phyloP scores from a whole-genome alignment of 2,888 invertebrate genomes.

The Vanessa cardui region DNA sequence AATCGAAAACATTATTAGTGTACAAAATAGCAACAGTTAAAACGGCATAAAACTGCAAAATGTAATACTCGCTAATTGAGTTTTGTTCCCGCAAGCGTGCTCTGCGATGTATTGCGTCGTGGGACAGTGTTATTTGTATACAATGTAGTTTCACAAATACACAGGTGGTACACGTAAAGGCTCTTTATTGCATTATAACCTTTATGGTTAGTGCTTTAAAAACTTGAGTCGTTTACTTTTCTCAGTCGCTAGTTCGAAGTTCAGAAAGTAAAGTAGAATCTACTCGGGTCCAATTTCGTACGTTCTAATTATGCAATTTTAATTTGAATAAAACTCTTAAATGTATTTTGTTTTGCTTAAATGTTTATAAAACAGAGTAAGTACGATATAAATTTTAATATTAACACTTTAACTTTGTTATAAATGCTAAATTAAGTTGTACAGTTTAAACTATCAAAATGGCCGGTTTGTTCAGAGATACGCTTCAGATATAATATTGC shows the following conservation, averaged over 20 bases:
- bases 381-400: neutral
- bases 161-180: slow-evolving; percentile 26
- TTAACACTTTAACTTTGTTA: neutral
- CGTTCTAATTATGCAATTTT: slow-evolving; percentile 32
- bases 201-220: slow-evolving; percentile 27
- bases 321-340: slow-evolving; percentile 22
- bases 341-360: slow-evolving; percentile 9
- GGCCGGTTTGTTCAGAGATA: no score
- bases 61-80: slow-evolving; percentile 63
- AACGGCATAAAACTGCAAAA: slow-evolving; percentile 42
- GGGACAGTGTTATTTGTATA: slow-evolving; percentile 44
- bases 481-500: no score
- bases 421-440: neutral
- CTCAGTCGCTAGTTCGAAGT: slow-evolving; percentile 24
- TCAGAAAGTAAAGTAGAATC: slow-evolving; percentile 22
- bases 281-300: slow-evolving; percentile 30
- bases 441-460: no score
- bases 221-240: slow-evolving; percentile 27
- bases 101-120: slow-evolving; percentile 44
- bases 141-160: slow-evolving; percentile 41
- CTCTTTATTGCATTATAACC: slow-evolving; percentile 31
- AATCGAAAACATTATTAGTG: slow-evolving; percentile 43
- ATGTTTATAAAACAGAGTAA: neutral
- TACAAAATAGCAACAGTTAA: slow-evolving; percentile 23
- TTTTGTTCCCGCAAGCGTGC: slow-evolving; percentile 52